A percentile compares a stretch with the other conserved stretches of the same genome.
Conservation (phyloP, 1,140 invertebrate genomes). For the Grapholita molesta region DNA sequence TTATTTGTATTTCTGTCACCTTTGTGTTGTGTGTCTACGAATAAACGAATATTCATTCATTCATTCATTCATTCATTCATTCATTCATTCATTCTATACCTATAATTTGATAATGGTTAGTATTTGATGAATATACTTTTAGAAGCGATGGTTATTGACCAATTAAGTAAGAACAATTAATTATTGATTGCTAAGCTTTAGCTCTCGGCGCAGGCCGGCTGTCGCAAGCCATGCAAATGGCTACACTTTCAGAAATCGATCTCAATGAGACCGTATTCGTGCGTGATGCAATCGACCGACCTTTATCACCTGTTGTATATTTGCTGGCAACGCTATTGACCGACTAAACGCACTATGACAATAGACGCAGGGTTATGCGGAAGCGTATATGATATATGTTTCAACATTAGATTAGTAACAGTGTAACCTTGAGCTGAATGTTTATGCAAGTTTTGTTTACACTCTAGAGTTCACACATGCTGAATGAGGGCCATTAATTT, state of each 20-base stretch:
- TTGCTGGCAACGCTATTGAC: neutral
- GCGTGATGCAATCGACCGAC: slow-evolving; percentile 23
- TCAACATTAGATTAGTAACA: neutral
- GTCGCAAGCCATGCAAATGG: slow-evolving; percentile 35
- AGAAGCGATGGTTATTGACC: neutral
- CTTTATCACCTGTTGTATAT: slow-evolving; percentile 17
- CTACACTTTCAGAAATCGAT: slow-evolving; percentile 34
- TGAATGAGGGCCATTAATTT: no score
- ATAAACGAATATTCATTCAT: no score
- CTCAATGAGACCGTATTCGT: slow-evolving; percentile 12
- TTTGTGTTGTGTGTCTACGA: no score
- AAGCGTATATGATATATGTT: neutral
- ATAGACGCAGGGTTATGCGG: neutral
- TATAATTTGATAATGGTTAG: neutral
- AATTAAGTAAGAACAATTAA: slow-evolving; percentile 13
- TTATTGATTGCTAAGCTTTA: neutral
- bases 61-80: no score
- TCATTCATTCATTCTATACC: no score
- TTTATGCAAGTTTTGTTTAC: neutral
- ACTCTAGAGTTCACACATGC: neutral
- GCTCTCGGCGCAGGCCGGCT: slow-evolving; percentile 17
- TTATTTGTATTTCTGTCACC: no score
- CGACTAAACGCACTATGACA: neutral
- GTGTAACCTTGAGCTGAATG: neutral
- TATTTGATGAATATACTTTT: neutral